Conservation (phyloP, 2,888 invertebrate genomes). For the Aleiodes testaceus region DNA sequence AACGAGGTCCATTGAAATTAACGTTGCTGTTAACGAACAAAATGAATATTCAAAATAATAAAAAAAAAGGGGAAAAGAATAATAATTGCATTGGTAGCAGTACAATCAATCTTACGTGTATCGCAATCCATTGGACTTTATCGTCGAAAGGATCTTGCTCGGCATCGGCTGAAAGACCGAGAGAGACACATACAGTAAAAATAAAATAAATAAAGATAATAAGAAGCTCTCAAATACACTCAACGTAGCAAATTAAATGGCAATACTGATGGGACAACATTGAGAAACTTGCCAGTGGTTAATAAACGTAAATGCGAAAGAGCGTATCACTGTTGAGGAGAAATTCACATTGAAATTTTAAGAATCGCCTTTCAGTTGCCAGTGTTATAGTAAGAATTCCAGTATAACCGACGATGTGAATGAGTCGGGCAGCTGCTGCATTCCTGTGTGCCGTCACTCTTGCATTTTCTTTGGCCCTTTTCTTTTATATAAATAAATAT, state of each 20-base stretch:
- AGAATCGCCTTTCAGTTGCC: not conserved
- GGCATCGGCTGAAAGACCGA: not conserved
- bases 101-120: slow-evolving; percentile 42
- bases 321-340: not conserved
- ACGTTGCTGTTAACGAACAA: slow-evolving; percentile 8
- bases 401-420: slow-evolving; percentile 66
- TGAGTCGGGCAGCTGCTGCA: slow-evolving; percentile 71
- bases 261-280: slow-evolving; percentile 37
- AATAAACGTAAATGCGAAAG: not conserved
- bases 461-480: slow-evolving; percentile 55
- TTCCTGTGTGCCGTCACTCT: slow-evolving; percentile 67
- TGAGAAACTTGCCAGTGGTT: slow-evolving; percentile 25
- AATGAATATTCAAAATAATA: slow-evolving; percentile 4
- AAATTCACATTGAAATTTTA: slow-evolving; percentile 6
- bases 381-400: slow-evolving; percentile 61
- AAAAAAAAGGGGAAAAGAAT: slow-evolving; percentile 22
- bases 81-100: slow-evolving; percentile 41
- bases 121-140: slow-evolving; percentile 9
- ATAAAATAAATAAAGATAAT: slow-evolving; percentile 12
- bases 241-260: slow-evolving; percentile 24
- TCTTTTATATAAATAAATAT: slow-evolving; percentile 23
- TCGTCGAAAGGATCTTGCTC: slow-evolving; percentile 27
- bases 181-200: not conserved
- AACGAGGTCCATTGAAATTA: slow-evolving; percentile 9
- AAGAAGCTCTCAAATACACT: slow-evolving; percentile 8